Evolutionary conservation across 2,888 invertebrate genomes (phyloP), one percentile per base, ranked within the genome.

Genomic region (Mimumesa dahlbomi): DNA sequence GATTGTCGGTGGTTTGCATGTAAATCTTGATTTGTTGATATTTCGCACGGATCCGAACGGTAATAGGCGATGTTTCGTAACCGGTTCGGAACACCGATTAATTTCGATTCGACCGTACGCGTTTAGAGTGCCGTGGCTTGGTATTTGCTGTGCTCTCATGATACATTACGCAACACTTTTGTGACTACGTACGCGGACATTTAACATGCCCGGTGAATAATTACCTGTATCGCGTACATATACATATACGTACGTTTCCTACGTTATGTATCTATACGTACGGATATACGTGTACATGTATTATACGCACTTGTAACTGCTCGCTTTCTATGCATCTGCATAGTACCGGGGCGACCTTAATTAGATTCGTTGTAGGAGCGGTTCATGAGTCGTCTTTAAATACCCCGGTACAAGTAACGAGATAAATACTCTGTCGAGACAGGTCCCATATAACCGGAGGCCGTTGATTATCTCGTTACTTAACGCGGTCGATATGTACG

Each of bases 111-210:
- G 79, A 79, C 75, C 80, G 61, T 61, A 45, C 65, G 68, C 58
- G 53, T 40, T 45, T 77, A 75, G 75, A 75, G 69, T 43, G 50
- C 45, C 56, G 57, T 19, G 38, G 49, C 59, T n/a, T 61, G 68
- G 72, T 80, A 80, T 80, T 75, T 75, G 67, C 77, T 46, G 46
- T 69, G 64, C 77, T 75, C 75, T 71, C 77, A 69, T 71, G 80
- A 79, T 77, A 69, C 80, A 69, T 80, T 80, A 75, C 75, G 77
- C 77, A 80, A 79, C 59, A 77, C 56, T 80, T 77, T 80, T 72
- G 68, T 43, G 77, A 61, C 49, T 73, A 76, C 43, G 58, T 62
- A 70, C 75, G 70, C 57, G 63, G 59, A 72, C 73, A 72, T 70
- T 79, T 74, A 77, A 79, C 72, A 70, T 72, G 79, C 59, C 46